Evolutionary conservation across 2,888 invertebrate species (phyloP), one percentile per base, ranked within the genome.

Genomic region (Drosophila nr. fundita): DNA sequence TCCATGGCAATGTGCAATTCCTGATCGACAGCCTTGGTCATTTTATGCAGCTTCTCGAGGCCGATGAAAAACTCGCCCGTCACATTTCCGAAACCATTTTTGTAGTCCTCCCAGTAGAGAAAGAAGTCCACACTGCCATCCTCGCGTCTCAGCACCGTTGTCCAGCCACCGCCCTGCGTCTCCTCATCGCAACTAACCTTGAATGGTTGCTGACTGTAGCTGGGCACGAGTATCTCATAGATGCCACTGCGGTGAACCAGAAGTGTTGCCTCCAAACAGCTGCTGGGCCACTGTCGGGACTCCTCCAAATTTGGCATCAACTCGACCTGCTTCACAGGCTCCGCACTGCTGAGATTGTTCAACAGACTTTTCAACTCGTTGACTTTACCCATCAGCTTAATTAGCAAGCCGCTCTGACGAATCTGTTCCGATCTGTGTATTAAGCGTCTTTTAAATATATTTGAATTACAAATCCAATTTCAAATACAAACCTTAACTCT

Each of bases 41-140:
- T 68, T 6, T 93, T 94, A 90, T 95, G 94, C 6, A 96, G 92
- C 77, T 96, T 95, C 65, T 96, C 96, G 73, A 96, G 89, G 0
- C 96, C 96, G 13, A 96, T 93, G 94, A 96, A 96, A 90, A 95
- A 96, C 87, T 96, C 96, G 0, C 95, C 95, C 0, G 94, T 95
- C 13, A 96, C 92, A 87, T 96, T 95, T 2, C 96, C 96, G 84
- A 96, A 96, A 0, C 78, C 78, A 4, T 53, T 40, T n/a, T 79
- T 95, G 87, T 96, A 96, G 64, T 95, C 95, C 0, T 94, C 88
- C 96, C 96, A 96, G 58, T 93, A 91, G 76, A 94, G 94, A 83
- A 94, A 95, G 90, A 96, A 96, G 77, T 95, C 95, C 83, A 95
- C 94, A 4, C 94, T 93, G 0, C 96, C 96, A 76, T 95, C 95